Evolutionary conservation across 2,888 invertebrate genomes (phyloP).

Genomic region (Eilema caniola): DNA sequence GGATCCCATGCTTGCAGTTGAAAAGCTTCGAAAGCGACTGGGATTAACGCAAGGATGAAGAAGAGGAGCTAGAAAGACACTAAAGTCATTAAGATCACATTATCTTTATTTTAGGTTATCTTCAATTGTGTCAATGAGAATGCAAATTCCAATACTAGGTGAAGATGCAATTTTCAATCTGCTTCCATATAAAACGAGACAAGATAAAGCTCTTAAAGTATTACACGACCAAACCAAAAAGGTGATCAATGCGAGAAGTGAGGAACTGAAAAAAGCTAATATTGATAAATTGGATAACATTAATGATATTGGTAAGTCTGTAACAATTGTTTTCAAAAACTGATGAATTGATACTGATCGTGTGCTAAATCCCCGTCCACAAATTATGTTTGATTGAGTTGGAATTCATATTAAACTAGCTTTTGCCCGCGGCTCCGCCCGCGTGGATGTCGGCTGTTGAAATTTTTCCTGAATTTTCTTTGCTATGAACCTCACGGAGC

Average conservation of each 20-base stretch:
- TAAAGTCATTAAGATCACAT: constrained; percentile 57
- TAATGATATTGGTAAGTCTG: constrained; percentile 7
- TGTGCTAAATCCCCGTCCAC: too few relatives aligned
- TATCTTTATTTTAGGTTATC: constrained; percentile 57
- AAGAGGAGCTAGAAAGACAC: too few relatives aligned
- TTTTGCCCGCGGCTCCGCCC: too few relatives aligned
- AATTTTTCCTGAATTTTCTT: too few relatives aligned
- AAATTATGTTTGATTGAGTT: too few relatives aligned
- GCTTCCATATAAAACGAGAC: constrained; percentile 86
- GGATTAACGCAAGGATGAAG: too few relatives aligned
- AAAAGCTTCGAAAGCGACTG: too few relatives aligned
- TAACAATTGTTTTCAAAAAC: background rate
- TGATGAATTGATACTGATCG: background rate
- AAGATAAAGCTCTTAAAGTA: constrained; percentile 76
- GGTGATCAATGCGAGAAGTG: constrained; percentile 76
- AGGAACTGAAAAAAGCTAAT: constrained; percentile 66
- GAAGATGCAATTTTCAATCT: constrained; percentile 77
- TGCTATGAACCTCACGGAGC: too few relatives aligned
- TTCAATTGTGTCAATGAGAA: constrained; percentile 62
- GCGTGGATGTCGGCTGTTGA: too few relatives aligned
- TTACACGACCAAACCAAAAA: constrained; percentile 78
- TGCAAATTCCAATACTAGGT: constrained; percentile 70
- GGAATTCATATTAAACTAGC: too few relatives aligned
- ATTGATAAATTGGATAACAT: constrained; percentile 56
- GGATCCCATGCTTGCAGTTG: too few relatives aligned